These are phyloP conservation scores for Neoseiulus cucumeris DNA, from an alignment of 1,140 invertebrate species.

Conservation along the genomic window DNA sequence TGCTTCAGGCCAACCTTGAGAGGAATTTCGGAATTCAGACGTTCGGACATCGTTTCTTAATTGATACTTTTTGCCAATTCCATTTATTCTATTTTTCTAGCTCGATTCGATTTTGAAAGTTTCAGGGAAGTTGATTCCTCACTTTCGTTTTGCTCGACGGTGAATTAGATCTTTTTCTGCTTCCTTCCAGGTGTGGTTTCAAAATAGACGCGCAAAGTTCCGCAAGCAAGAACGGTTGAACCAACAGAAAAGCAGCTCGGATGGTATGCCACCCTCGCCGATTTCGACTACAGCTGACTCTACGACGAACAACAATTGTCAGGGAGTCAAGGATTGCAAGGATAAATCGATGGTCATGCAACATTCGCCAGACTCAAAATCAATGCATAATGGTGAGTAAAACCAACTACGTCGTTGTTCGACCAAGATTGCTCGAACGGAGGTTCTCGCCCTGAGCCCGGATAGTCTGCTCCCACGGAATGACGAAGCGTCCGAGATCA, in stretches of 20 bases:
- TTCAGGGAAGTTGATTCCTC: too few species aligned
- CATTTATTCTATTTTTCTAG: too few species aligned
- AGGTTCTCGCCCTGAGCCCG: not conserved
- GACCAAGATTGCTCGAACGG: too few species aligned
- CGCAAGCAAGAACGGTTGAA: slow-evolving; percentile 22
- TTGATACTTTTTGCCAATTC: too few species aligned
- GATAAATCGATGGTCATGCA: not conserved
- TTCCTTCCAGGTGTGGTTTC: slow-evolving; percentile 33
- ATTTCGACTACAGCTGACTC: slow-evolving; percentile 3
- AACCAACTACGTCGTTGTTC: too few species aligned
- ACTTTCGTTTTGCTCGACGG: too few species aligned
- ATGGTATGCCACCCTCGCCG: slow-evolving; percentile 2
- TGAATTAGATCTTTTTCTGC: too few species aligned
- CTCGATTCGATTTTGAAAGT: too few species aligned
- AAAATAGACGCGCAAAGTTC: slow-evolving; percentile 27
- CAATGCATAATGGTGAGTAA: not conserved
- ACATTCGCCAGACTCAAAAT: slow-evolving; percentile 9
- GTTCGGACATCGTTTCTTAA: too few species aligned
- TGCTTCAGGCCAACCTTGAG: too few species aligned
- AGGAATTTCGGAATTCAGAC: too few species aligned
- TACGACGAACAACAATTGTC: slow-evolving; percentile 7
- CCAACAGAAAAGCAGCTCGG: slow-evolving; percentile 16
- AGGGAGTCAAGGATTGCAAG: not conserved
- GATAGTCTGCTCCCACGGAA: not conserved
- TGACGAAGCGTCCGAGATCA: not conserved